Conservation (phyloP, 1,140 invertebrate species). For the Heliconius hermathena region DNA sequence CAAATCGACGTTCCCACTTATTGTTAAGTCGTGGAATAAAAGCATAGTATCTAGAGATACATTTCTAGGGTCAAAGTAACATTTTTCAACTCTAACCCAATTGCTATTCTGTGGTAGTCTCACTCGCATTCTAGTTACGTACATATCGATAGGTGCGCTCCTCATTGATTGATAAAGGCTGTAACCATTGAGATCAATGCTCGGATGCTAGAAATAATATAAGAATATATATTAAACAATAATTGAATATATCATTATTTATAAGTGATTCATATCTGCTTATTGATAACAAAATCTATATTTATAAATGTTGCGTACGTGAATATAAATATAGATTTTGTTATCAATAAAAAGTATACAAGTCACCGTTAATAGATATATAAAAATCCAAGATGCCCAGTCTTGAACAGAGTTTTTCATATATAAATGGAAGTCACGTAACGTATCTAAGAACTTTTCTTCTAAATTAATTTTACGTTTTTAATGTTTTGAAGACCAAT, state of each 20-base stretch:
- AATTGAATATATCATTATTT: neutral
- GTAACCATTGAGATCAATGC: constrained; percentile 84
- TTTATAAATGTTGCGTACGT: too few species aligned
- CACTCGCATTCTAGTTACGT: constrained; percentile 85
- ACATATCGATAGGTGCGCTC: constrained; percentile 84
- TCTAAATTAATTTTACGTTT: too few species aligned
- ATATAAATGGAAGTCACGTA: too few species aligned
- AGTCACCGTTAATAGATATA: too few species aligned
- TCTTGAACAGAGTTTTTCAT: too few species aligned
- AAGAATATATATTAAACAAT: neutral
- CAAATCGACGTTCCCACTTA: constrained; percentile 88
- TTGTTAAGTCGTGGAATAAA: constrained; percentile 89
- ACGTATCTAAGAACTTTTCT: too few species aligned
- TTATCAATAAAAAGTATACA: too few species aligned
- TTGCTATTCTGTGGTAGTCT: constrained; percentile 83
- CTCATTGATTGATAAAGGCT: constrained; percentile 84
- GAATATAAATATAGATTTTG: too few species aligned
- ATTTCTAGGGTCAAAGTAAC: constrained; percentile 87
- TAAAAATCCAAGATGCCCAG: too few species aligned
- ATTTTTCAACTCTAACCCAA: constrained; percentile 88
- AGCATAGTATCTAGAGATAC: constrained; percentile 89
- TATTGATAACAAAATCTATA: too few species aligned
- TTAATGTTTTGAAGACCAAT: too few species aligned
- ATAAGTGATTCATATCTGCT: too few species aligned
- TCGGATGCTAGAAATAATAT: constrained; percentile 68